Percentiles rank a stretch among this genome's conserved stretches.
Conservation (phyloP, 1,140 invertebrate species). For the Drosophila sp. region DNA sequence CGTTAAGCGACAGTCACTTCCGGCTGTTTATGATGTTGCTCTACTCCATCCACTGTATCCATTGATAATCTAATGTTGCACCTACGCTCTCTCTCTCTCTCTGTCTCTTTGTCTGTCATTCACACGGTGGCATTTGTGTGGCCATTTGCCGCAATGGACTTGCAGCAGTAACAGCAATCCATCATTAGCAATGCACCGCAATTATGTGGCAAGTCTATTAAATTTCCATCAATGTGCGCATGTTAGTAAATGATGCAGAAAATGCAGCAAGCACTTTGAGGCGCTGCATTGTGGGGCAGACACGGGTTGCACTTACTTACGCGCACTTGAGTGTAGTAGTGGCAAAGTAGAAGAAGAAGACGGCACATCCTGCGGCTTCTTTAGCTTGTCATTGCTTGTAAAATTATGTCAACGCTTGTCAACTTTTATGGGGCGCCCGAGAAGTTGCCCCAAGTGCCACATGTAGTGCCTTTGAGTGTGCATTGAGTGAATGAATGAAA, state of each 20-base stretch:
- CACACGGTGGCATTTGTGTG: neutral
- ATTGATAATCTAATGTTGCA: constrained; percentile 56
- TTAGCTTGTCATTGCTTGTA: constrained; percentile 78
- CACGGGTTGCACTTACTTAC: constrained; percentile 50
- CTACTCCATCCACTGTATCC: neutral
- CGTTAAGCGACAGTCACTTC: constrained; percentile 61
- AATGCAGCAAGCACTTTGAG: constrained; percentile 50
- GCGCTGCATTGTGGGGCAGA: neutral
- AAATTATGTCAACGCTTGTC: constrained; percentile 82
- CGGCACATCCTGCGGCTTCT: constrained; percentile 62
- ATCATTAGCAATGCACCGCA: constrained; percentile 68
- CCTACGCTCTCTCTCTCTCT: neutral
- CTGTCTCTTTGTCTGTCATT: neutral
- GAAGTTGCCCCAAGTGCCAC: constrained; percentile 61
- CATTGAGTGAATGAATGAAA: constrained; percentile 74
- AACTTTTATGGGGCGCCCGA: constrained; percentile 67
- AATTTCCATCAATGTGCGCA: constrained; percentile 55
- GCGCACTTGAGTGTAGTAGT: constrained; percentile 35
- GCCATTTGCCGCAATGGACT: constrained; percentile 1
- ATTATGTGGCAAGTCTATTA: constrained; percentile 77
- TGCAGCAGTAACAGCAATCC: constrained; percentile 46
- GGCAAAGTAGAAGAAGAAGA: constrained; percentile 40
- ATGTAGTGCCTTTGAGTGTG: constrained; percentile 71
- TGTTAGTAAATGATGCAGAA: constrained; percentile 74
- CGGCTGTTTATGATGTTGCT: constrained; percentile 61